Base-by-base conservation (phyloP, 2,888 invertebrate genomes). In the Norana najaformis region DNA sequence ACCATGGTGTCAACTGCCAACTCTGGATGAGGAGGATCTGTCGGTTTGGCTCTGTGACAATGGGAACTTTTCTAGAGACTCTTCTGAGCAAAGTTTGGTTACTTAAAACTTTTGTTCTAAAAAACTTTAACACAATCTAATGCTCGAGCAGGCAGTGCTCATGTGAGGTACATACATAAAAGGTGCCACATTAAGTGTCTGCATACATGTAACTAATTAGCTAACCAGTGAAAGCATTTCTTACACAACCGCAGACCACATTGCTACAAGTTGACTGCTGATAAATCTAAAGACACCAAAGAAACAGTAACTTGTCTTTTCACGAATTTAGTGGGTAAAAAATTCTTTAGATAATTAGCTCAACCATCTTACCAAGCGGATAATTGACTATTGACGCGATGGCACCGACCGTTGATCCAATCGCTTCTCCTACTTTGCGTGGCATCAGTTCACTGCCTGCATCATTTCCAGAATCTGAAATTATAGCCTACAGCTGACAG, bases 341-440 rank as follows among this genome's bases (percentile, higher is more conserved):
- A 69, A n/a, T 16, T 85, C 23, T 2, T 36, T 11, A 90, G 16
- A 88, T n/a, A n/a, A n/a, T 1, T 36, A n/a, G 35, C 39, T 41
- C 35, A 90, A 38, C 34, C 8, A 38, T 92, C 94, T 94, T 94
- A 96, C 97, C 96, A 95, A 96, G 96, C 5, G 97, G 97, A 94
- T 97, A 97, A 92, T 96, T 96, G 18, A 97, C 95, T 83, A 96
- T 96, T 0, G 96, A 96, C 36, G 96, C 96, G 14, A 97, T 96
- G 41, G 96, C 96, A 91, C 96, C 96, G 41, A 97, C 93, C 0
- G 97, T 96, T 91, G 96, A 96, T n/a, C 96, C 96, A 1, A 97
- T 96, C 20, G 96, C 96, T 95, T 97, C 97, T 23, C 96, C 96
- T 91, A 95, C 94, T 91, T 94, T 94, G 11, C 95, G 93, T 11